A percentile compares a stretch with the other conserved stretches of the same genome.
phyloP scores from a whole-genome alignment of 2,113 vertebrate genomes.

The Clinocottus analis region DNA sequence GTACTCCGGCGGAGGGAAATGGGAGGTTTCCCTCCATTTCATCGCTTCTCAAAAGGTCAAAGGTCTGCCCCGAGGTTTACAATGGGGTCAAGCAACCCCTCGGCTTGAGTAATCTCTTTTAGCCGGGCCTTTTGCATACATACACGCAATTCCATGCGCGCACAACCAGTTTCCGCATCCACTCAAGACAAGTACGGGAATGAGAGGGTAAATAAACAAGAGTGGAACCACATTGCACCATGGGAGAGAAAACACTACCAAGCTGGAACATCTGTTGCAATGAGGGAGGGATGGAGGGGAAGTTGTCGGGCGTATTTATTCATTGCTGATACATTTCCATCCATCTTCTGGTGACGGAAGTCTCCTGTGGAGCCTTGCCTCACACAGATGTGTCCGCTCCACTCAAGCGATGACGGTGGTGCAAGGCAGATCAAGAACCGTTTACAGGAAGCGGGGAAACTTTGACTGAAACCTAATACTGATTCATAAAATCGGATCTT shows the following conservation, averaged over 20 bases:
- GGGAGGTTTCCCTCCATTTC: constrained; percentile 73
- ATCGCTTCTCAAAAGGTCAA: constrained; percentile 72
- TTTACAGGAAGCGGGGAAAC: constrained; percentile 70
- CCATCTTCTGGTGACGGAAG: constrained; percentile 57
- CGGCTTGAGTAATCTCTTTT: constrained; percentile 66
- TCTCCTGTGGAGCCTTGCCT: constrained; percentile 48
- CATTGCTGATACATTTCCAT: constrained; percentile 66
- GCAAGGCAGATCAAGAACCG: constrained; percentile 38
- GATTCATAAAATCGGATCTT: constrained; percentile 72
- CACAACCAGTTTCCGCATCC: constrained; percentile 65
- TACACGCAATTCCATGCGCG: constrained; percentile 6
- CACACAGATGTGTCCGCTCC: constrained; percentile 66
- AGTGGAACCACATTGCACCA: constrained; percentile 71
- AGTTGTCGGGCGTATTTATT: constrained; percentile 70
- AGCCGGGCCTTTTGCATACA: constrained; percentile 31
- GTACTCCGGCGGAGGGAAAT: constrained; percentile 61
- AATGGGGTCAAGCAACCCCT: constrained; percentile 72
- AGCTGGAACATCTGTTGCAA: constrained; percentile 70
- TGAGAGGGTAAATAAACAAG: constrained; percentile 71
- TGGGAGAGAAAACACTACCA: constrained; percentile 38
- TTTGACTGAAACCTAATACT: constrained; percentile 55
- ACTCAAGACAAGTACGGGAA: constrained; percentile 57
- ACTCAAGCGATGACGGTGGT: constrained; percentile 41
- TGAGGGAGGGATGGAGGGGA: constrained; percentile 47
- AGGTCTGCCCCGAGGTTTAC: constrained; percentile 73